Base-by-base conservation (phyloP, 2,888 invertebrate species). In the Venusia cambrica region DNA sequence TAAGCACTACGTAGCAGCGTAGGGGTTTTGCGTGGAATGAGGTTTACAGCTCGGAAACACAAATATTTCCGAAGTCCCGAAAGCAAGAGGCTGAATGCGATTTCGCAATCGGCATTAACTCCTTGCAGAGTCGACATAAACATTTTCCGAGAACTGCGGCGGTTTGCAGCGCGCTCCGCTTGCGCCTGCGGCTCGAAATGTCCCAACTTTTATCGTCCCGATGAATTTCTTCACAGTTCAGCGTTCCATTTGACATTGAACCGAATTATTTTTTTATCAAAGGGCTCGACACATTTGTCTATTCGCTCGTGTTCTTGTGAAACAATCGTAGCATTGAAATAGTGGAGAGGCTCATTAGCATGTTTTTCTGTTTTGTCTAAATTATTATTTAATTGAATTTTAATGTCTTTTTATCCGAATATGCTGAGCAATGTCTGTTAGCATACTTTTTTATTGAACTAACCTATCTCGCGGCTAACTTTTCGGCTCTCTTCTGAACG, bases 41-140 rank as follows among this genome's bases (percentile, higher is more conserved):
- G 84, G 84, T 84, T 84, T 83, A 84, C 74, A 71, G 57, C 80
- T 57, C 65, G 51, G 60, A 65, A 72, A 77, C 70, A 70, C 75
- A 78, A 81, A 80, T 74, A 77, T 73, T 78, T 69, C 73, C 69
- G 64, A 75, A 75, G 73, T 75, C 74, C 68, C 62, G 71, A 77
- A 73, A 62, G 71, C 73, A 62, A 71, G 67, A 62, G 51, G 51
- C 61, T 57, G 56, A 58, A 52, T 48, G 50, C 51, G 60, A 54
- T 83, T 76, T 79, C 70, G 73, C 78, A 81, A 83, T 69, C 68
- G 62, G 56, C 65, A 65, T 68, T 72, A 61, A 57, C 69, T 77
- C 69, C 73, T 69, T 65, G 71, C 73, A 53, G 59, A 70, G 57
- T 67, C 62, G 62, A 63, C 69, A 64, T 69, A 65, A 72, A 76